Evolutionary conservation across 2,888 invertebrate genomes (phyloP), one percentile per base, ranked within the genome.

Genomic region (Macrophya alboannulata): DNA sequence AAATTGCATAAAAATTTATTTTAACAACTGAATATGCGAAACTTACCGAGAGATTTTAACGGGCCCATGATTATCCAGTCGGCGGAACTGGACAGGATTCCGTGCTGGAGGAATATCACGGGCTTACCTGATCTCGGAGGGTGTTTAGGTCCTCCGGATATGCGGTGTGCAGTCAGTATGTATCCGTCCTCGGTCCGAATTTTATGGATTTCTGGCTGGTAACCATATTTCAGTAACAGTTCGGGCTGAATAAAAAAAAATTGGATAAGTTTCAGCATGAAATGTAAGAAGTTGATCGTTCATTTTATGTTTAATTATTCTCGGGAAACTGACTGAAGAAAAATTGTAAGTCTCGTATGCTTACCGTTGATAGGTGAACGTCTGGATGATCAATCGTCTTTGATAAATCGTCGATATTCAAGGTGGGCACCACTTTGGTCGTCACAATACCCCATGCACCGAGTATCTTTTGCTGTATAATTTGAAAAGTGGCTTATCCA

Each of bases 341-440:
- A 74, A 68, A 37, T 21, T 74, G 21, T 21, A 17, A 43, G 68
- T 37, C 71, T 84, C 43, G 12, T 55, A 10, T 51, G 37, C 86
- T 88, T 71, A 92, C 92, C 25, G 90, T 90, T 82, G 91, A 88
- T 17, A 92, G 87, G 88, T 90, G 89, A 40, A 91, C 90, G 72
- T 92, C 92, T 4, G 91, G 92, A 87, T 92, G 89, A 88, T 90
- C 89, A 43, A 90, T 90, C 90, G 90, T 90, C 31, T 90, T 88
- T 0, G 91, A 91, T 77, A 91, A 91, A 86, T 91, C 91, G n/a
- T 90, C 88, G 45, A 92, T 88, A 0, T 84, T 87, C 17, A 91
- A 88, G 21, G 92, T 90, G 25, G 91, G 91, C 8, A 86, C 83
- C 8, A 91, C 89, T 89, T 89, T 91, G 5, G 85, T 88, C 51